These are phyloP conservation scores for Heterodera carotae DNA, from an alignment of 1,140 invertebrate genomes.

Conservation along the genomic window DNA sequence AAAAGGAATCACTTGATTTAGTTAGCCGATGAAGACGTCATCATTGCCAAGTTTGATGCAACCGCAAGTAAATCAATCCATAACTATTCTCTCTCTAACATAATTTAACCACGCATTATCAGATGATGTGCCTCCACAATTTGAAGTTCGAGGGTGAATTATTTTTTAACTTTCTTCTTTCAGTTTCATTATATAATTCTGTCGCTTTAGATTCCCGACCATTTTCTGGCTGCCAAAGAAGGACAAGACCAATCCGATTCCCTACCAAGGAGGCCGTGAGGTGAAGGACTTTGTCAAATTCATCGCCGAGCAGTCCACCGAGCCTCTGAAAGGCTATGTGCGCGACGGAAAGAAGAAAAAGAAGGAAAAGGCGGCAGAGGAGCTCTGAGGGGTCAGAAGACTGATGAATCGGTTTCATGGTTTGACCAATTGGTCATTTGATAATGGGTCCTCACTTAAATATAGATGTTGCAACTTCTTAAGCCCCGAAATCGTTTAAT, in stretches of 20 bases:
- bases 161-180: constrained; percentile 25
- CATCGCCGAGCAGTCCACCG: constrained; percentile 86
- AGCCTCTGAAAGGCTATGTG: constrained; percentile 83
- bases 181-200: constrained; percentile 22
- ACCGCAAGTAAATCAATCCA: constrained; percentile 74
- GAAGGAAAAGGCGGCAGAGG: constrained; percentile 70
- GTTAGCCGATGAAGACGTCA: constrained; percentile 79
- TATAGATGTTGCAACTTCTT: neutral
- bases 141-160: constrained; percentile 78
- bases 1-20: neutral
- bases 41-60: constrained; percentile 97
- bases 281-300: constrained; percentile 94
- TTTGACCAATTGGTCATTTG: neutral
- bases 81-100: neutral
- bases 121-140: constrained; percentile 87
- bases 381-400: constrained; percentile 67
- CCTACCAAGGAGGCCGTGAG: constrained; percentile 91
- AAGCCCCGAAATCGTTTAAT: neutral
- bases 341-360: constrained; percentile 84
- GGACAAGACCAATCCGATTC: constrained; percentile 77
- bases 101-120: neutral
- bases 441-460: neutral
- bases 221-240: constrained; percentile 91
- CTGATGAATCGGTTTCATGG: neutral
- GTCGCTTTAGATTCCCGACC: constrained; percentile 84